Evolutionary conservation across 2,888 invertebrate species (phyloP).

Genomic region (Mythimna loreyi): DNA sequence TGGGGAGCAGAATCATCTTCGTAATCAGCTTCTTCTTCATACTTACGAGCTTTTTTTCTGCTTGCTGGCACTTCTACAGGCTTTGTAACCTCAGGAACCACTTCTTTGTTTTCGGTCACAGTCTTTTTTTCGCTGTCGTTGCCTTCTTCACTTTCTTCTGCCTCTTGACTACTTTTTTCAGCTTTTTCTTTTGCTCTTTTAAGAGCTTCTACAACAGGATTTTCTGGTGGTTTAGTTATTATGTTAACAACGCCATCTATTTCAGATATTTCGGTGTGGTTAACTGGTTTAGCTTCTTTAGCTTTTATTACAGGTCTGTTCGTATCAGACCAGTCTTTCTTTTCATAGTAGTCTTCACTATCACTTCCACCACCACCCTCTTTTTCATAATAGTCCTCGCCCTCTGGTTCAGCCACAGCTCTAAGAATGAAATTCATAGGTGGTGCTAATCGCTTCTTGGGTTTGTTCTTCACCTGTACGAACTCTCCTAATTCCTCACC

Average conservation of each 20-base stretch:
- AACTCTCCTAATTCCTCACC: slow-evolving; percentile 84
- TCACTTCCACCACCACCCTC: slow-evolving; percentile 79
- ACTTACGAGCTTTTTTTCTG: slow-evolving; percentile 33
- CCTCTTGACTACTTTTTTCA: slow-evolving; percentile 30
- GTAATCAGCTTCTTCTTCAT: slow-evolving; percentile 74
- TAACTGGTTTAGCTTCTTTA: slow-evolving; percentile 58
- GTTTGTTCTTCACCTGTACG: slow-evolving; percentile 73
- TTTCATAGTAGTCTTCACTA: slow-evolving; percentile 83
- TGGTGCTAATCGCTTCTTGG: slow-evolving; percentile 83
- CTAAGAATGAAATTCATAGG: slow-evolving; percentile 81
- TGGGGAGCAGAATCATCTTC: slow-evolving; percentile 64
- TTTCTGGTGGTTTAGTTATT: slow-evolving; percentile 71
- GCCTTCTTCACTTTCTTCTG: slow-evolving; percentile 21
- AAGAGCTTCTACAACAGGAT: slow-evolving; percentile 66
- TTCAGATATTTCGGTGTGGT: slow-evolving; percentile 76
- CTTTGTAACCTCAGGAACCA: not conserved
- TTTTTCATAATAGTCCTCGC: slow-evolving; percentile 81
- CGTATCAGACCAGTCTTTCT: slow-evolving; percentile 84
- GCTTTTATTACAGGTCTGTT: slow-evolving; percentile 69
- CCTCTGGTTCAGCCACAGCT: slow-evolving; percentile 79
- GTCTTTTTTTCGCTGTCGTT: slow-evolving; percentile 16
- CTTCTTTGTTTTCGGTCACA: slow-evolving; percentile 1
- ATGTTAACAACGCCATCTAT: slow-evolving; percentile 84
- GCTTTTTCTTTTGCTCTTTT: slow-evolving; percentile 49
- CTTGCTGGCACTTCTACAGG: not conserved